A percentile compares a stretch with the other conserved stretches of the same genome.
Evolutionary conservation across 2,888 invertebrate genomes (phyloP).

Genomic region (Lysandra coridon): DNA sequence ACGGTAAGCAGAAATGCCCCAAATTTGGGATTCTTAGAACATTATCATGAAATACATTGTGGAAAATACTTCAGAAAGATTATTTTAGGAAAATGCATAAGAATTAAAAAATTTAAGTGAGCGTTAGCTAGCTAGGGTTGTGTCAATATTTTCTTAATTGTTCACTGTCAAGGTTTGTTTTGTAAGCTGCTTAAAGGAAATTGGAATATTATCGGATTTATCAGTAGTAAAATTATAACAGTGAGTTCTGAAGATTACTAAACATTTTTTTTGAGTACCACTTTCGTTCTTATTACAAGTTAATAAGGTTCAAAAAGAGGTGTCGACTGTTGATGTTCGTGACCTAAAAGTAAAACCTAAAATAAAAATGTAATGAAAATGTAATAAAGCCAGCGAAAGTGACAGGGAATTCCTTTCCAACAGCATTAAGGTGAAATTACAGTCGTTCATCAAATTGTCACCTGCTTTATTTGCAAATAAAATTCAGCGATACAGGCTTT

Average conservation of each 20-base stretch:
- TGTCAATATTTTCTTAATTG: no score
- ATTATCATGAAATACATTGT: not conserved
- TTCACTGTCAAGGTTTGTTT: no score
- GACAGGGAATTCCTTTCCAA: conserved; percentile 43
- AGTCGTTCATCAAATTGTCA: conserved; percentile 46
- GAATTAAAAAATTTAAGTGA: no score
- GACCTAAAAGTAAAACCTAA: not conserved
- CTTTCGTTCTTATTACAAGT: not conserved
- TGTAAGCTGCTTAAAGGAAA: no score
- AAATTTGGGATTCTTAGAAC: not conserved
- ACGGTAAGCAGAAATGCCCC: conserved; percentile 9
- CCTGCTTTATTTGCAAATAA: conserved; percentile 45
- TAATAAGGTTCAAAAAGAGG: not conserved
- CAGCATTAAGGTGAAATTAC: conserved; percentile 43
- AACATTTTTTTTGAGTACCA: not conserved
- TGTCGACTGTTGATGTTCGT: not conserved
- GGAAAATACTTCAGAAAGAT: not conserved
- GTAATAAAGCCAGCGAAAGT: conserved; percentile 37
- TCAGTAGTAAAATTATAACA: no score
- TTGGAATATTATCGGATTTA: no score
- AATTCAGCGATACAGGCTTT: conserved; percentile 42
- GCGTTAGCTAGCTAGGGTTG: no score
- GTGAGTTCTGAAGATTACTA: no score
- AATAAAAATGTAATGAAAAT: conserved; percentile 13
- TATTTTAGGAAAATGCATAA: not conserved